Evolutionary conservation across 2,113 vertebrate genomes (phyloP).

Genomic region (Syrrhaptes paradoxus): DNA sequence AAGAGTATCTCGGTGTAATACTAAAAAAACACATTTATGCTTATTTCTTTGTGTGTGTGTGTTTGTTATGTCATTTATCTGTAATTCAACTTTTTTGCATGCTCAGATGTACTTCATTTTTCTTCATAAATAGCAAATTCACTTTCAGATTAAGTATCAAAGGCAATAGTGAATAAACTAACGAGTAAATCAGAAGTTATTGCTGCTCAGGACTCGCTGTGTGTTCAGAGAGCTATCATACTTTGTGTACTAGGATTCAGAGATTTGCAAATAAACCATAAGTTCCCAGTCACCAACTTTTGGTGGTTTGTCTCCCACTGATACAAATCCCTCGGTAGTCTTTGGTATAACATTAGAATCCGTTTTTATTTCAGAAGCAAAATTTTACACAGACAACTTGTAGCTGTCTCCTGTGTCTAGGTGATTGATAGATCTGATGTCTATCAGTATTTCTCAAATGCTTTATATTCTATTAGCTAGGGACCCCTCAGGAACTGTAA

Average conservation of each 20-base stretch:
- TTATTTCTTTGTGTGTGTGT: background rate
- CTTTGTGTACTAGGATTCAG: background rate
- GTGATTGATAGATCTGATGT: background rate
- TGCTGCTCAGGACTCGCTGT: background rate
- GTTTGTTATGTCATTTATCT: background rate
- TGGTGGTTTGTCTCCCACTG: background rate
- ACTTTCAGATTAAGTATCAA: background rate
- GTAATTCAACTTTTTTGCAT: background rate
- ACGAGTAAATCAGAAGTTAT: background rate
- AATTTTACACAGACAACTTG: background rate
- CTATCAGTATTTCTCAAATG: background rate
- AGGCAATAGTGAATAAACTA: background rate
- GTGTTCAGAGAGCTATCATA: background rate
- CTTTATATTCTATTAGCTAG: background rate
- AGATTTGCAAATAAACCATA: background rate
- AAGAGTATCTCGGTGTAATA: background rate
- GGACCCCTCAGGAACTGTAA: background rate
- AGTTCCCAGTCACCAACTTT: background rate
- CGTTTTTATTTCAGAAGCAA: background rate
- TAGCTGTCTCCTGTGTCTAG: background rate
- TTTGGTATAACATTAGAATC: background rate
- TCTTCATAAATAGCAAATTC: background rate
- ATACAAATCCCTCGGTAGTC: background rate
- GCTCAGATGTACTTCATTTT: background rate
- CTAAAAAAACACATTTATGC: background rate